These are phyloP conservation scores for Neoarius graeffei DNA, from an alignment of 2,113 vertebrate species.

Conservation along the genomic window DNA sequence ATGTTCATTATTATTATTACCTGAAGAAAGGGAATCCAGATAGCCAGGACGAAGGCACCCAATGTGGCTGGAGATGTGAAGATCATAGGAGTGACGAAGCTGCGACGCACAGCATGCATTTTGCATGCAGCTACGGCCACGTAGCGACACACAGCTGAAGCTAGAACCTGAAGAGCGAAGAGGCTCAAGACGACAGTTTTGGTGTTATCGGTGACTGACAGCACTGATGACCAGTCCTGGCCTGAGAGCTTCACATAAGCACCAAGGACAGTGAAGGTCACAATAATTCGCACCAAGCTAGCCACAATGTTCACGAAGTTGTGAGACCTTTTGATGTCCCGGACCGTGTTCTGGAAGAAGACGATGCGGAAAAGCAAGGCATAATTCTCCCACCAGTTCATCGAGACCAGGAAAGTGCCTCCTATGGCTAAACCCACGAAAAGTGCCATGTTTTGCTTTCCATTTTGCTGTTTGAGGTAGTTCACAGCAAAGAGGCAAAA, in stretches of 20 bases:
- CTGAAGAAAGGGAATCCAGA: constrained; percentile 18
- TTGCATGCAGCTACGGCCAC: constrained; percentile 53
- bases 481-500: constrained; percentile 56
- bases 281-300: constrained; percentile 60
- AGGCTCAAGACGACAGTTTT: constrained; percentile 53
- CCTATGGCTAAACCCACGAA: constrained; percentile 64
- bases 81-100: constrained; percentile 51
- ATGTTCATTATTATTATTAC: background rate
- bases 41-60: constrained; percentile 15
- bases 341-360: constrained; percentile 48
- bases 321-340: constrained; percentile 54
- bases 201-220: constrained; percentile 41
- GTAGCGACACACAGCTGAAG: constrained; percentile 55
- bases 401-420: constrained; percentile 61
- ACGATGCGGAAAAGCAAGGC: constrained; percentile 50
- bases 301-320: constrained; percentile 63
- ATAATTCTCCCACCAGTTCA: constrained; percentile 73
- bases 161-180: constrained; percentile 43
- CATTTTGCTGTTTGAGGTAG: constrained; percentile 41
- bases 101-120: constrained; percentile 55
- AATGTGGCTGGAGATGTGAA: constrained; percentile 32
- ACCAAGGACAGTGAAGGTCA: constrained; percentile 64
- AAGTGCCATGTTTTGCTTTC: background rate
- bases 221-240: constrained; percentile 56
- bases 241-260: constrained; percentile 59